Base-by-base conservation (phyloP, 2,888 invertebrate species). In the Brenthis ino region DNA sequence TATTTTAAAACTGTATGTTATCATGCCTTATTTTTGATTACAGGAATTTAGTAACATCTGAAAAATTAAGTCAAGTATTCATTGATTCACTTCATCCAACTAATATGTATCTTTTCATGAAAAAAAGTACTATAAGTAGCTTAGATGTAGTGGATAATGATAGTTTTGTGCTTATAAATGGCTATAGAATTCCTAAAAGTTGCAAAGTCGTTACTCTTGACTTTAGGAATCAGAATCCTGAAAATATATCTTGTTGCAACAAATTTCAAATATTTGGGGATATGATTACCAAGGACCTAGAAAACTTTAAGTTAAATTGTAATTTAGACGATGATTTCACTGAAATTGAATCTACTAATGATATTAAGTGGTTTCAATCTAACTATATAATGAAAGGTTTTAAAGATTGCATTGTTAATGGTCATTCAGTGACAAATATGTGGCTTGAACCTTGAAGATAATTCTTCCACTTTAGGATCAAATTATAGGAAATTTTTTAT, bases 361-460 rank as follows among this genome's bases (percentile, higher is more conserved):
- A 74, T 37, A 74, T 77, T 12, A 83, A 81, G 64, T 95, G 94
- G 94, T 94, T 90, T 80, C 93, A 94, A 77, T 94, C 93, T 20
- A 91, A 85, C 64, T 89, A 91, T 81, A 82, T 92, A 43, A 87
- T 94, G 83, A 94, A 94, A 80, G 94, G 94, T 20, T 94, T 94
- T 76, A 94, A 93, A 85, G 94, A 94, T 78, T 90, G 89, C 76
- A 80, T 91, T 80, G 86, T 94, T 14, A 91, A 94, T 83, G 94
- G 94, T 47, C 87, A 84, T 75, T 94, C 94, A 13, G 87, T 93
- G 28, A 91, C 93, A 14, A 93, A 94, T 77, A 78, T 85, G 56
- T 94, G 94, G 94, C 74, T 84, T 47, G 79, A 82, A 67, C 82
- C 80, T 69, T 77, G 67, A 78, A 68, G 20, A 64, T 57, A 71